Percentiles rank a stretch among this genome's conserved stretches.
Evolutionary conservation across 2,113 vertebrate genomes (phyloP).

Genomic region (Ceyx melanurus): DNA sequence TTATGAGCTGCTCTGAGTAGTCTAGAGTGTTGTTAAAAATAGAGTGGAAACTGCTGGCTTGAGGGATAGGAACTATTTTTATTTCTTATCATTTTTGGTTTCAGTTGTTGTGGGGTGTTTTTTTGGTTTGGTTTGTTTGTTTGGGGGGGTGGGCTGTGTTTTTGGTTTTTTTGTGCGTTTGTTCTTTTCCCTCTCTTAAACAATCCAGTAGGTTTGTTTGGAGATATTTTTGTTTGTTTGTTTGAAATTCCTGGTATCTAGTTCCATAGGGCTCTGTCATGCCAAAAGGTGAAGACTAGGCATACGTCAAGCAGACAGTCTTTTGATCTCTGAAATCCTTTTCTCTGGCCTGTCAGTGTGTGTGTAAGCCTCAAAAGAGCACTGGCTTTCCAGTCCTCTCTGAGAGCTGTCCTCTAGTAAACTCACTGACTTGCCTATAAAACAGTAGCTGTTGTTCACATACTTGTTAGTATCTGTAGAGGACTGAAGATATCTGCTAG

Average conservation of each 20-base stretch:
- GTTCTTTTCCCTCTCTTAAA: not conserved
- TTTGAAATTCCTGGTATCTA: not conserved
- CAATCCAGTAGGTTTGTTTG: not conserved
- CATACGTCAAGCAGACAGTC: fast-evolving
- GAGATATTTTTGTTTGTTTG: not conserved
- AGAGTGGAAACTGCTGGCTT: not conserved
- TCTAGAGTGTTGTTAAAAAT: not conserved
- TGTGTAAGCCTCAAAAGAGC: not conserved
- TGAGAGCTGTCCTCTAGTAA: not conserved
- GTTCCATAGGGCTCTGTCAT: not conserved
- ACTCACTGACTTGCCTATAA: not conserved
- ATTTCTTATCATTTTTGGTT: no score
- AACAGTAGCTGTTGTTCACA: not conserved
- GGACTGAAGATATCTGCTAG: not conserved
- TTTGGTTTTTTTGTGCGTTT: not conserved
- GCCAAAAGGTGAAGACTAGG: not conserved
- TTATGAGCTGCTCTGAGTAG: not conserved
- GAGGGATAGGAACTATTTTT: no score
- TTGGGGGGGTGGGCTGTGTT: no score
- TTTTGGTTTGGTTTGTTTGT: not conserved
- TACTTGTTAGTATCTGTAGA: not conserved
- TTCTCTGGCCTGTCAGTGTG: not conserved
- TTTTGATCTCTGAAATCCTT: not conserved
- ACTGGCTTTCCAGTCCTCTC: not conserved
- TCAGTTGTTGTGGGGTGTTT: no score